These are phyloP conservation scores for Colletes collaris DNA, from an alignment of 2,888 invertebrate genomes.

Conservation along the genomic window DNA sequence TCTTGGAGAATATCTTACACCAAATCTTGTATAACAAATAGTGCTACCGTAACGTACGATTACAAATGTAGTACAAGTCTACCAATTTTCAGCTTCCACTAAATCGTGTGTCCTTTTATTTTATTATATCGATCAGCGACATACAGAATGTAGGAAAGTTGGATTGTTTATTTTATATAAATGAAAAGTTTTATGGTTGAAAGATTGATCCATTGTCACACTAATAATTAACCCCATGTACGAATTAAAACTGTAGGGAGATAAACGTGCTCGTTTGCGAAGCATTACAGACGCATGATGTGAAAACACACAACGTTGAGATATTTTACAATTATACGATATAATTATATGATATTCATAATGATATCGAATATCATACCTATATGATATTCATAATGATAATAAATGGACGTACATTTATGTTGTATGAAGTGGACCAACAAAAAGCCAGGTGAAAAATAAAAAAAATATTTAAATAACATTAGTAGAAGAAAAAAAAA, in stretches of 20 bases:
- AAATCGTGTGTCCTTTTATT: constrained; percentile 70
- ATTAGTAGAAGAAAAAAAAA: background rate
- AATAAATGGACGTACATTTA: constrained; percentile 35
- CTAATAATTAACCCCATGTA: constrained; percentile 54
- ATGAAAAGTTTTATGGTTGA: constrained; percentile 72
- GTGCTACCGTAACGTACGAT: constrained; percentile 49
- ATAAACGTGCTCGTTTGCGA: constrained; percentile 11
- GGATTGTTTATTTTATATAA: constrained; percentile 75
- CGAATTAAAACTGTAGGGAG: constrained; percentile 22
- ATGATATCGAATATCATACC: constrained; percentile 23
- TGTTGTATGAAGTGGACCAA: constrained; percentile 54
- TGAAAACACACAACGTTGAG: constrained; percentile 24
- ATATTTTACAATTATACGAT: constrained; percentile 41
- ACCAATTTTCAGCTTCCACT: constrained; percentile 59
- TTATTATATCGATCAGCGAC: constrained; percentile 70
- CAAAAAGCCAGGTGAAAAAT: constrained; percentile 24
- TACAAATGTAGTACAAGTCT: constrained; percentile 42
- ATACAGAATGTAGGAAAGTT: constrained; percentile 70
- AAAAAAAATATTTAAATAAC: constrained; percentile 23
- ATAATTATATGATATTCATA: constrained; percentile 41
- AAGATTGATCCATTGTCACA: constrained; percentile 76
- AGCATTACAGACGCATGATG: constrained; percentile 39
- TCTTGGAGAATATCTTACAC: constrained; percentile 66
- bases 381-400: constrained; percentile 43
- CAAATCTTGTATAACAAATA: constrained; percentile 71